These are phyloP conservation scores for Sarotherodon lohbergeri DNA, from an alignment of 2,113 vertebrate species.

Conservation along the genomic window DNA sequence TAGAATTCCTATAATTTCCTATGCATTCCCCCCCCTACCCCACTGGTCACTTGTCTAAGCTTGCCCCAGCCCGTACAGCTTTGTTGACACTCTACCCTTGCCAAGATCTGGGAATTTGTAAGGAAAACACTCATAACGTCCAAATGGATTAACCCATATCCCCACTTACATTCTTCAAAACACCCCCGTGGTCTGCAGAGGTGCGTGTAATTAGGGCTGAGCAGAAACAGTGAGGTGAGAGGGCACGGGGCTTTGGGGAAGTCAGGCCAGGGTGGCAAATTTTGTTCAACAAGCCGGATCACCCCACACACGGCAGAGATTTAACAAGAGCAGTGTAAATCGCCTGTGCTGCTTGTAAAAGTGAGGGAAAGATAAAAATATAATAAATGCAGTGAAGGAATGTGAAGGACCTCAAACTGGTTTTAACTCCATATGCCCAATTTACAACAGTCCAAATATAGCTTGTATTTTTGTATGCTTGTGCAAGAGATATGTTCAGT, in stretches of 20 bases:
- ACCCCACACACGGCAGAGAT: background rate
- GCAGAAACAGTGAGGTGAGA: background rate
- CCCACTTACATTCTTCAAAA: slow-evolving; percentile 38
- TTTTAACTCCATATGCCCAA: background rate
- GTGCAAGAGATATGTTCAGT: background rate
- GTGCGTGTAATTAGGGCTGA: slow-evolving; percentile 1
- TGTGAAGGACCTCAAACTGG: background rate
- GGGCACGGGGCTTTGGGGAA: background rate
- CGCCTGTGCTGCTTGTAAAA: background rate
- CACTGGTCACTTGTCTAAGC: slow-evolving; percentile 65
- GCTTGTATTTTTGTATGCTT: background rate
- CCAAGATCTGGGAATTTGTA: slow-evolving; percentile 52
- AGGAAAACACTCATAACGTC: slow-evolving; percentile 34
- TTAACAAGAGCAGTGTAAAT: background rate
- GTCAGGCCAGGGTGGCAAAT: background rate
- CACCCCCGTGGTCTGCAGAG: background rate
- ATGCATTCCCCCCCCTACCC: slow-evolving; percentile 43
- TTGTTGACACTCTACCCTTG: slow-evolving; percentile 51
- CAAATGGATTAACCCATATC: slow-evolving; percentile 50
- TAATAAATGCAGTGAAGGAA: background rate
- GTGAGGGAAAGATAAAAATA: background rate
- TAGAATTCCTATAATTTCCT: slow-evolving; percentile 62
- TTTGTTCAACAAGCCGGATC: background rate
- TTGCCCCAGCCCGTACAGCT: slow-evolving; percentile 44
- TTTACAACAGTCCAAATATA: background rate